Evolutionary conservation across 2,888 invertebrate genomes (phyloP).

Genomic region (Dryococelus australis): DNA sequence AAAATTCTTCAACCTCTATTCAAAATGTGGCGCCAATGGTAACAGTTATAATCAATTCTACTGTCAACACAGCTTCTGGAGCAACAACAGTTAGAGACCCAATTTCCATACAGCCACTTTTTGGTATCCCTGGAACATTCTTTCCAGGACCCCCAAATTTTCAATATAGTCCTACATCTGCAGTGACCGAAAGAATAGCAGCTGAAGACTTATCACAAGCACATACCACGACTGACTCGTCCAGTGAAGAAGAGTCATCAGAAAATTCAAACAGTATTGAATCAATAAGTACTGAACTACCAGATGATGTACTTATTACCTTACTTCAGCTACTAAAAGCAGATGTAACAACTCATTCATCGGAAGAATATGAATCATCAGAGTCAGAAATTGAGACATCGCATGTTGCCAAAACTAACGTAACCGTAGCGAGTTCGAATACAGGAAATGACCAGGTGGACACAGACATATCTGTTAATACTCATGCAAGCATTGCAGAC

Average conservation of each 20-base stretch:
- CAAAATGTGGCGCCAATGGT: constrained; percentile 1
- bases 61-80: background rate
- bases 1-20: background rate
- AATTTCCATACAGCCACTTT: background rate
- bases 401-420: background rate
- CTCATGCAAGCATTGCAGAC: no score
- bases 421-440: background rate
- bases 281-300: background rate
- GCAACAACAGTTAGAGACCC: background rate
- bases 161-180: background rate
- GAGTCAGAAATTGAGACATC: background rate
- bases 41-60: background rate
- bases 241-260: constrained; percentile 1
- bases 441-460: no score
- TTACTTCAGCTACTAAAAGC: background rate
- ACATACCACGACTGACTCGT: background rate
- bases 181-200: constrained; percentile 1
- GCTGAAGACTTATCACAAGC: background rate
- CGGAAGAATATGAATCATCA: background rate
- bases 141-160: background rate
- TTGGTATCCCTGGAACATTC: background rate
- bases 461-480: no score
- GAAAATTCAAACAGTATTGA: background rate
- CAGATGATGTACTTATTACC: background rate
- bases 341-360: background rate